Base-by-base conservation (phyloP, 2,797 vertebrate species). In the Myripristis murdjan region DNA sequence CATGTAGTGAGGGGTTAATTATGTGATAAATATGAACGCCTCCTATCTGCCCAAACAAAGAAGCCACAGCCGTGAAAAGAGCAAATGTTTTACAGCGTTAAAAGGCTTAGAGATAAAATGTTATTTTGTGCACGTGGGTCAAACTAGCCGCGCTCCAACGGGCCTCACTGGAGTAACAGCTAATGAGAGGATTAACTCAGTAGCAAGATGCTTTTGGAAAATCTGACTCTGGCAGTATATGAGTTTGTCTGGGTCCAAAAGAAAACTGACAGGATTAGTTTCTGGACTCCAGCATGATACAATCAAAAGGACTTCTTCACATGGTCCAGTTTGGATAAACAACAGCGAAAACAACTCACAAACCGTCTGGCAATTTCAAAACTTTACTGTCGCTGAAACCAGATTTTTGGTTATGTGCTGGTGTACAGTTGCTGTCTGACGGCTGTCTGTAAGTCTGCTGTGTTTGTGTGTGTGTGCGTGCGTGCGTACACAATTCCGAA, bases 341-440 rank as follows among this genome's bases (percentile, higher is more conserved):
- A n/a, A n/a, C 33, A 31, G 8, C 6, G 31, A 56, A 39, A 64
- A 58, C 6, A 5, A 59, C 63, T 48, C 18, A 41, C 8, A 31
- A 22, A 10, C 2, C 46, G 16, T 3, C 46, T 48, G 35, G 35
- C 12, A 8, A 49, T 14, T 41, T 43, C 1, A 39, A 44, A n/a
- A 18, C 20, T 1, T 20, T 31, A 16, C 24, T 39, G 23, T 18
- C 31, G 37, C 5, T 35, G 12, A 47, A 20, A 7, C 20, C 9
- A 20, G 24, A 63, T 20, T 80, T 9, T 23, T 64, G 44, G 12
- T 54, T 1, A 28, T 20, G 20, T 79, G 81, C 63, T 79, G 75
- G 65, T 66, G 60, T 22, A 64, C 44, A 47, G 31, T 4, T 11
- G 53, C 53, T 58, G 53, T 72, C 66, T 37, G 46, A 24, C 20